Base-by-base conservation (phyloP, 2,888 invertebrate species). In the Smittia sp. region DNA sequence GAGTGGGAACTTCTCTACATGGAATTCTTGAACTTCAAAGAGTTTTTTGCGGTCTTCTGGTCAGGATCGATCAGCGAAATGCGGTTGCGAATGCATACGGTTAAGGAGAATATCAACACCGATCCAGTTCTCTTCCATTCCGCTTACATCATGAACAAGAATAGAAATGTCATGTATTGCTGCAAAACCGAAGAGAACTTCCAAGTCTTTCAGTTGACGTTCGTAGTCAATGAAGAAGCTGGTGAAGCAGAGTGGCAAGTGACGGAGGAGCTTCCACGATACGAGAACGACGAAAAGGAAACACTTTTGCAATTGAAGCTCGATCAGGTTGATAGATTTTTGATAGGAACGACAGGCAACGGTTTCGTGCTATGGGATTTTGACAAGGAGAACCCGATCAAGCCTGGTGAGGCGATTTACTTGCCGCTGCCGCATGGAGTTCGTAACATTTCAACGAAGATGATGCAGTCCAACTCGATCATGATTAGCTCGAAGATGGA, bases 391-490 rank as follows among this genome's bases (percentile, higher is more conserved):
- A 84, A 85, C 27, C 79, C 79, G 72, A 79, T 84, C 7, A 39
- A 70, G n/a, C 79, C 79, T 20, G 78, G 80, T 38, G 85, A 86
- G 11, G 90, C 90, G 0, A 87, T 90, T 72, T 89, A 90, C 7
- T 80, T 94, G 39, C 85, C 86, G 27, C 80, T 94, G 18, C 93
- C 93, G 0, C 93, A 94, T 79, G 95, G 95, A 0, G 93, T 95
- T 2, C 85, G 96, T 62, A 98, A 98, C 79, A 97, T 98, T 69
- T 93, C 94, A 1, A 95, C 94, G 0, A 92, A 91, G 81, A 92
- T 96, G 85, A 88, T 95, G 78, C 89, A 90, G 76, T 94, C 94
- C 0, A 96, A 95, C 80, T 93, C 96, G 0, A 90, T 96, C 68
- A 94, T 95, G 86, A 87, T 98, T 76, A 96, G 96, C 77, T 93